Percentiles rank a stretch among this genome's conserved stretches.
These are phyloP conservation scores for Syritta pipiens DNA, from an alignment of 2,888 invertebrate species.

Conservation along the genomic window DNA sequence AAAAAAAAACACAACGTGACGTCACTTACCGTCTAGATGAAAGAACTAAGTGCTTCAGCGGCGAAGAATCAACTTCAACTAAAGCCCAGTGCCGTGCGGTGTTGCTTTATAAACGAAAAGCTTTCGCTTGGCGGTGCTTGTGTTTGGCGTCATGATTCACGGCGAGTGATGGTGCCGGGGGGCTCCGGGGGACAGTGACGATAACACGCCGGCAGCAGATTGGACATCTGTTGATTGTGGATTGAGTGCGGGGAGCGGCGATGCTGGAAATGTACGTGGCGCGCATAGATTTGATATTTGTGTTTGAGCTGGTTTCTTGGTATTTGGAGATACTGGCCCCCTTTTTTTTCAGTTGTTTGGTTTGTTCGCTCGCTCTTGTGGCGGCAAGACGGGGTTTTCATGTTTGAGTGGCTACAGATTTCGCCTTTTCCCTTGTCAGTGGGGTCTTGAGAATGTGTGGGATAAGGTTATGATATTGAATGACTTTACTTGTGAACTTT, in stretches of 20 bases:
- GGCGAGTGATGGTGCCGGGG: not conserved
- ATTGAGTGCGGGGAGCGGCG: not conserved
- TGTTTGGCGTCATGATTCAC: constrained; percentile 45
- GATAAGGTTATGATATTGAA: not conserved
- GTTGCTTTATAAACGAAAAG: constrained; percentile 59
- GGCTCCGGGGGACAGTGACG: not conserved
- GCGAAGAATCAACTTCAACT: constrained; percentile 59
- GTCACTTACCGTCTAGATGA: constrained; percentile 37
- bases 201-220: constrained; percentile 16
- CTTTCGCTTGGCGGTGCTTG: constrained; percentile 15
- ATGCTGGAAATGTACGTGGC: not conserved
- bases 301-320: not conserved
- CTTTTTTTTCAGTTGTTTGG: not conserved
- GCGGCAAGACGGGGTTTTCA: not conserved
- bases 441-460: not conserved
- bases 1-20: not conserved
- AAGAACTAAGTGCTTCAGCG: constrained; percentile 27
- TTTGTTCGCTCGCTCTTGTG: constrained; percentile 6
- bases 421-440: not conserved
- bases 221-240: constrained; percentile 23
- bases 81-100: constrained; percentile 5
- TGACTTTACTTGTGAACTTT: not conserved
- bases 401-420: not conserved
- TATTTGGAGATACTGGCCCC: not conserved
- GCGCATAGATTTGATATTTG: constrained; percentile 12